Percentiles rank a stretch among this genome's conserved stretches.
Conservation (phyloP, 2,797 vertebrate species). For the Rallus crepitans region DNA sequence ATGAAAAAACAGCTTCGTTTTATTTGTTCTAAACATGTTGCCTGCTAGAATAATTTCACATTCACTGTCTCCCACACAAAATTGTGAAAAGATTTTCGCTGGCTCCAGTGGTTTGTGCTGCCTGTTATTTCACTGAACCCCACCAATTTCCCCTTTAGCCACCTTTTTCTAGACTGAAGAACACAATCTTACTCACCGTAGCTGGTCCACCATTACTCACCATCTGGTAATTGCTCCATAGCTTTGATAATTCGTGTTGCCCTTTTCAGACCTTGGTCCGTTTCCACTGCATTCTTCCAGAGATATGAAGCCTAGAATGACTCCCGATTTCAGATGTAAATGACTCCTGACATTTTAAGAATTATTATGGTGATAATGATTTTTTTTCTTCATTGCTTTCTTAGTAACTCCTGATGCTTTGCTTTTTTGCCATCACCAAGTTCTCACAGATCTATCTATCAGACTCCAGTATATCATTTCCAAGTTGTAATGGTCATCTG, state of each 20-base stretch:
- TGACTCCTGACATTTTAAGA: background rate
- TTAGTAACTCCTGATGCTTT: background rate
- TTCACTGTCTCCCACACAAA: background rate
- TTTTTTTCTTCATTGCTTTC: background rate
- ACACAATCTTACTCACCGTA: background rate
- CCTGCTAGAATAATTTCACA: background rate
- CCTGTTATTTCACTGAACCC: background rate
- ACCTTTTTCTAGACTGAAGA: background rate
- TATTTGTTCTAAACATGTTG: background rate
- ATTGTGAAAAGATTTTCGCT: background rate
- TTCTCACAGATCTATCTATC: background rate
- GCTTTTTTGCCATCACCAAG: background rate
- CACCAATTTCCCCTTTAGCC: background rate
- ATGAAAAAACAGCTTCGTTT: background rate
- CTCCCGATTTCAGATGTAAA: background rate
- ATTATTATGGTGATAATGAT: background rate
- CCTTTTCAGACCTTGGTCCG: background rate
- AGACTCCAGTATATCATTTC: background rate
- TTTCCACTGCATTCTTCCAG: background rate
- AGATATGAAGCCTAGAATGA: background rate
- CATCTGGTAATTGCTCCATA: background rate
- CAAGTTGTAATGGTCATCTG: background rate
- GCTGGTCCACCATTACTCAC: background rate
- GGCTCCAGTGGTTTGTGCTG: background rate
- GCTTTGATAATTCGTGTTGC: background rate